Percentiles rank a stretch among this genome's conserved stretches.
These are phyloP conservation scores for Drusus annulatus DNA, from an alignment of 1,140 invertebrate species.

Conservation along the genomic window DNA sequence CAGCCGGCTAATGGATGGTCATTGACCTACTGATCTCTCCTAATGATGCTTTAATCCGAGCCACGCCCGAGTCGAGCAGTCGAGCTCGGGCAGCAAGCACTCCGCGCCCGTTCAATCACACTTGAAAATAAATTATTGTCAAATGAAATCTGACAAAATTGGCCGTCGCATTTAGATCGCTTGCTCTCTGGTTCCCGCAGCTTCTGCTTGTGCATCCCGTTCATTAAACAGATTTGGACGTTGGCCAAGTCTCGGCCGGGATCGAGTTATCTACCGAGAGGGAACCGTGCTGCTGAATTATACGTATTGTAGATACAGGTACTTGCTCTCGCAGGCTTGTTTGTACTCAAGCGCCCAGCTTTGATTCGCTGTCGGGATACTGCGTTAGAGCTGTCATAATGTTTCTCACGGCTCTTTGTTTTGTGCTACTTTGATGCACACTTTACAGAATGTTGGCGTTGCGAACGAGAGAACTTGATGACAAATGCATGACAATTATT, in stretches of 20 bases:
- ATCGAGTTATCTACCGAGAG: neutral
- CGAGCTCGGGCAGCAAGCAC: neutral
- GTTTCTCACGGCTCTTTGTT: conserved; percentile 16
- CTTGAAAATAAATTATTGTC: conserved; percentile 15
- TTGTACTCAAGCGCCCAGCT: neutral
- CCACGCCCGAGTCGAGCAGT: neutral
- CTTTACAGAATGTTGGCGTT: too few species aligned
- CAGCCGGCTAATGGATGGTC: too few species aligned
- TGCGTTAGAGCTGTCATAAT: conserved; percentile 15
- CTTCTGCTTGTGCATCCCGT: conserved; percentile 40
- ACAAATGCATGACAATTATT: too few species aligned
- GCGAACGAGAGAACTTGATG: too few species aligned
- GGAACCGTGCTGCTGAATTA: neutral
- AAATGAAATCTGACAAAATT: conserved; percentile 33
- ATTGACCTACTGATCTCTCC: too few species aligned
- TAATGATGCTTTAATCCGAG: neutral
- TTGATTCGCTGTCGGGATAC: neutral
- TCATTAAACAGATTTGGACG: conserved; percentile 53
- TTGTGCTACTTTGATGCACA: neutral
- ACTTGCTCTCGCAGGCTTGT: neutral
- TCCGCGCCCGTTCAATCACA: conserved; percentile 1
- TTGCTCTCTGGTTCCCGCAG: neutral
- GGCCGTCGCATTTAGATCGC: conserved; percentile 12
- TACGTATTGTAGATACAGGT: too few species aligned
- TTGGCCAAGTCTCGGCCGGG: conserved; percentile 32